Base-by-base conservation (phyloP, 64 coral and sea anemone species). In the Montipora cactus region DNA sequence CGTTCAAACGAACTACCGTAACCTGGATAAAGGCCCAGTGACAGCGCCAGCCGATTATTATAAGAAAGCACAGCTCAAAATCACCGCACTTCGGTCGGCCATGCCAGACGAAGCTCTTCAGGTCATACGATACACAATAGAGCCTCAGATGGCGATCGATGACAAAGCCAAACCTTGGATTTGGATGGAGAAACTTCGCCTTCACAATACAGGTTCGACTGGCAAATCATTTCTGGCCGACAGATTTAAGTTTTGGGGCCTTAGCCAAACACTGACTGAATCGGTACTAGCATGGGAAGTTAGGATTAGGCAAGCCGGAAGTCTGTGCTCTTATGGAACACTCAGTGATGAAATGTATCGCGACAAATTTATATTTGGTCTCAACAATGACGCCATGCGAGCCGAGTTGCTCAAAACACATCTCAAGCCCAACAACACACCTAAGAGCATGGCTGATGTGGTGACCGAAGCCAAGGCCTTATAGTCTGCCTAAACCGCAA, bases 181-280 rank as follows among this genome's bases (percentile, higher is more conserved):
- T 14, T 85, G 81, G 81, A 85, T 85, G 81, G 81, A 85, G 23
- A 85, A 85, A 67, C 28, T 68, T 44, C 55, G 44, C 13, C 37
- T 66, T 2, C 81, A 85, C 44, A 69, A 85, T 51, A 85, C 81
- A 44, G 81, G 58, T 21, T 64, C 81, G 25, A 64, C 28, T n/a
- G 28, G 62, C 19, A 85, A 62, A 14, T 85, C 81, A 5, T 45
- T 85, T 47, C 22, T 85, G 62, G 62, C 81, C 5, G 55, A 67
- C 81, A 85, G 81, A 85, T 67, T 83, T 69, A 81, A 94, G 71
- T 94, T 94, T 44, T 94, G 93, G 93, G 59, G 18, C 45, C 44
- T 18, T 9, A 14, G 13, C 45, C 20, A 85, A 70, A 53, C 28
- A 19, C 69, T 15, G 22, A 49, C 59, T 16, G n/a, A 93, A 53